Conservation (phyloP, 2,113 vertebrate genomes). For the Shinisaurus crocodilurus region DNA sequence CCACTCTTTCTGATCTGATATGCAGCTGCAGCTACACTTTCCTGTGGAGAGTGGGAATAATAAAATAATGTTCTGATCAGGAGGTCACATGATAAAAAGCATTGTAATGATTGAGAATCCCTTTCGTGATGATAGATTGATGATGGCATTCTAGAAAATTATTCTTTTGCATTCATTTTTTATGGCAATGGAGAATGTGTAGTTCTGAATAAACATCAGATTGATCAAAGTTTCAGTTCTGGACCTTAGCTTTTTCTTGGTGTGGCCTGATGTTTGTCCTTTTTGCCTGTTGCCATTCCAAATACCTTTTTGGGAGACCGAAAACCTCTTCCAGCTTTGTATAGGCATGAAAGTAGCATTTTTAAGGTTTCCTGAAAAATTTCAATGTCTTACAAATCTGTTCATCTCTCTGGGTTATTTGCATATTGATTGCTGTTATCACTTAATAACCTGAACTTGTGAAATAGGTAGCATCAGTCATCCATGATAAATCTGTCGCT, state of each 20-base stretch:
- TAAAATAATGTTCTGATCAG: conserved; percentile 61
- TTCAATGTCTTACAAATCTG: conserved; percentile 15
- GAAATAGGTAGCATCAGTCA: conserved; percentile 2
- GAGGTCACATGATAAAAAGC: conserved; percentile 40
- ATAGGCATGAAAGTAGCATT: neutral
- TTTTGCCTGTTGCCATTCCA: neutral
- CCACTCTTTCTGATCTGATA: conserved; percentile 57
- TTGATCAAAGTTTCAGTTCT: conserved; percentile 38
- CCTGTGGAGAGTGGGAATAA: conserved; percentile 51
- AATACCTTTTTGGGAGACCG: neutral
- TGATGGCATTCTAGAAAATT: conserved; percentile 12
- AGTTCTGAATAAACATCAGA: conserved; percentile 17
- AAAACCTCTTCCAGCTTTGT: neutral
- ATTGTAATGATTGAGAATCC: conserved; percentile 57
- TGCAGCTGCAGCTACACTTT: neutral
- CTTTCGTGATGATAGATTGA: conserved; percentile 37
- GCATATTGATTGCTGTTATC: neutral
- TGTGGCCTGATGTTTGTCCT: too few species aligned
- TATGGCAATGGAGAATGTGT: conserved; percentile 7
- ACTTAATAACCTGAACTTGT: conserved; percentile 16
- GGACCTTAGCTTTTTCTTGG: conserved; percentile 34
- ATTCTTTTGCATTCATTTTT: conserved; percentile 14
- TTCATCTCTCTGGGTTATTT: neutral
- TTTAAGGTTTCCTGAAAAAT: neutral
- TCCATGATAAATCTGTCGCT: neutral